phyloP scores from a whole-genome alignment of 2,888 invertebrate species.

The Proisotoma minuta region DNA sequence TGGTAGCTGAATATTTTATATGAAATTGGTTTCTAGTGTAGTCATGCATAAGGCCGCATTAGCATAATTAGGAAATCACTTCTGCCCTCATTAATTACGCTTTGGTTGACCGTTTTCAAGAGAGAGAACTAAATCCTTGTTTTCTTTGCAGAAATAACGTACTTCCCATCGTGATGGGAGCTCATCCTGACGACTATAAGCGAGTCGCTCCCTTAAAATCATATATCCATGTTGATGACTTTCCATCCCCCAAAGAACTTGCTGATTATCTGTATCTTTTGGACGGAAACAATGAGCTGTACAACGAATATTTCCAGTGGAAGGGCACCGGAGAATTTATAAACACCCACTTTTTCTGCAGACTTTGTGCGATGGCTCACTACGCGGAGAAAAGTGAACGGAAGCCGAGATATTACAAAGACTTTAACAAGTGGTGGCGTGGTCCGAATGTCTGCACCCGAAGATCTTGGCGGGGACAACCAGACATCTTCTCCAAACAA shows the following conservation, averaged over 20 bases:
- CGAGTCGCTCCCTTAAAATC: slow-evolving; percentile 82
- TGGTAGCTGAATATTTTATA: too few species aligned
- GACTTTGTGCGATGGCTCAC: slow-evolving; percentile 79
- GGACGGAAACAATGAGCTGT: slow-evolving; percentile 80
- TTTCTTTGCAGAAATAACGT: slow-evolving; percentile 64
- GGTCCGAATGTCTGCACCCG: slow-evolving; percentile 67
- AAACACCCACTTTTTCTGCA: slow-evolving; percentile 91
- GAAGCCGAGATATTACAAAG: slow-evolving; percentile 60
- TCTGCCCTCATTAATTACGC: too few species aligned
- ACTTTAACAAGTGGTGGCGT: slow-evolving; percentile 92
- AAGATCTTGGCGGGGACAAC: slow-evolving; percentile 61
- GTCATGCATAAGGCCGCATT: too few species aligned
- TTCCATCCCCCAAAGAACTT: slow-evolving; percentile 76
- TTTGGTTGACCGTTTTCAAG: too few species aligned
- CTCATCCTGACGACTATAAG: slow-evolving; percentile 83
- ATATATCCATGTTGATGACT: slow-evolving; percentile 94
- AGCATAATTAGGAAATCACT: too few species aligned
- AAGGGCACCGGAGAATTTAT: slow-evolving; percentile 92
- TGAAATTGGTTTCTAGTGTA: too few species aligned
- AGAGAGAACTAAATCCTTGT: too few species aligned
- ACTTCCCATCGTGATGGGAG: slow-evolving; percentile 94
- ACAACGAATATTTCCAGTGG: slow-evolving; percentile 91
- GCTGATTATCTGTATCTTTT: slow-evolving; percentile 79
- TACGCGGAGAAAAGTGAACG: slow-evolving; percentile 52
- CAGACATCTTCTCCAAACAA: slow-evolving; percentile 44